Evolutionary conservation across 1,140 invertebrate species (phyloP).

Genomic region (Antheraea mylitta): DNA sequence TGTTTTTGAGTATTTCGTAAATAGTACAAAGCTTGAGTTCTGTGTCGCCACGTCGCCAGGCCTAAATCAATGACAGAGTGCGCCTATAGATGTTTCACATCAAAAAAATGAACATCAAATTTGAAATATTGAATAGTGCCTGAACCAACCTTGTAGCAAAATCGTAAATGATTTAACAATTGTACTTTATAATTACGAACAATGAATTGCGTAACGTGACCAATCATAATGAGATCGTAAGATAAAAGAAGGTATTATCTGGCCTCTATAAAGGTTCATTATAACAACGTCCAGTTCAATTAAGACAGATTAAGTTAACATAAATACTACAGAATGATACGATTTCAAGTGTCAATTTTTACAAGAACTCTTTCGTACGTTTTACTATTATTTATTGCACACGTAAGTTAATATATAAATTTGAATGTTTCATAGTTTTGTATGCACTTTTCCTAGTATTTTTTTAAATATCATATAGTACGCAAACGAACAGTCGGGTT

Average conservation of each 20-base stretch:
- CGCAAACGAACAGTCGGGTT: too few relatives aligned
- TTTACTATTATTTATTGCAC: not conserved
- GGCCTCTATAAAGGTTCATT: constrained; percentile 1
- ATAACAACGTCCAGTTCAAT: not conserved
- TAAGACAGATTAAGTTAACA: not conserved
- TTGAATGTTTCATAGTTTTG: not conserved
- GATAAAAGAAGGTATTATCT: constrained; percentile 27
- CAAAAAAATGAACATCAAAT: too few relatives aligned
- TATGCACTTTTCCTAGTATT: too few relatives aligned
- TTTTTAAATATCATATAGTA: too few relatives aligned
- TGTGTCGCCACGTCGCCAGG: too few relatives aligned
- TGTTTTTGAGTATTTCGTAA: too few relatives aligned
- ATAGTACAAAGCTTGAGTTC: too few relatives aligned
- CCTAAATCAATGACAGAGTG: too few relatives aligned
- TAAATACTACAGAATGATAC: constrained; percentile 3
- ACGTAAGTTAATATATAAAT: not conserved
- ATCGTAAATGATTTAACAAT: not conserved
- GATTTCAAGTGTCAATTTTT: not conserved
- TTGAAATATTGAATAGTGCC: not conserved
- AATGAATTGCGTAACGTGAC: constrained; percentile 29
- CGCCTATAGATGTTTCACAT: too few relatives aligned
- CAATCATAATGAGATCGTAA: constrained; percentile 29
- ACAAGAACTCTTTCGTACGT: not conserved
- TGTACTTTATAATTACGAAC: not conserved
- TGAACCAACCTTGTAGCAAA: not conserved